Evolutionary conservation across 2,888 invertebrate species (phyloP).

Genomic region (Eupithecia subumbrata): DNA sequence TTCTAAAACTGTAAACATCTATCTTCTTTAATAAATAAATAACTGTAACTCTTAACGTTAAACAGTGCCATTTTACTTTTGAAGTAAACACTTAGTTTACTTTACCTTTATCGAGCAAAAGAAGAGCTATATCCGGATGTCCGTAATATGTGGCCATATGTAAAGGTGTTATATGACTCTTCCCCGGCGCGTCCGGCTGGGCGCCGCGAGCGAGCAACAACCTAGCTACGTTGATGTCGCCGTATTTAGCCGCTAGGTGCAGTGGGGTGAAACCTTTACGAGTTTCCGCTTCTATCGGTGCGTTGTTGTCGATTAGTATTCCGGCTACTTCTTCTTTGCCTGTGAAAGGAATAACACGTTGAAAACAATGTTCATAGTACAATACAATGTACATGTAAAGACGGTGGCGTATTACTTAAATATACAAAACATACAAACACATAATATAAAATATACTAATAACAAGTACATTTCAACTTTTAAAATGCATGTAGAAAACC

Average conservation of each 20-base stretch:
- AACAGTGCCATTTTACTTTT: no score
- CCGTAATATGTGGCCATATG: constrained; percentile 99
- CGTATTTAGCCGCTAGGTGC: constrained; percentile 98
- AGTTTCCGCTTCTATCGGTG: constrained; percentile 95
- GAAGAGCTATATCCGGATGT: constrained; percentile 94
- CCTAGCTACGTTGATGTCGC: constrained; percentile 94
- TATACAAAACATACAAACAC: no score
- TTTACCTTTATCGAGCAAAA: constrained; percentile 93
- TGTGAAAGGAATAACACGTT: constrained; percentile 41
- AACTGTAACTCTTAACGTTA: no score
- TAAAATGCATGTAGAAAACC: no score
- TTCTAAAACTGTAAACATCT: no score
- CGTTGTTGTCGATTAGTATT: constrained; percentile 95
- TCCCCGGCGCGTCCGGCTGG: constrained; percentile 93
- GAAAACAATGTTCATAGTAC: no score
- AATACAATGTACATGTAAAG: no score
- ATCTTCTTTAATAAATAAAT: no score
- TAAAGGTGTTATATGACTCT: constrained; percentile 97
- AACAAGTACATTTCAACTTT: no score
- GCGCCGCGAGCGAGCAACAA: constrained; percentile 94
- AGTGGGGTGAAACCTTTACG: constrained; percentile 98
- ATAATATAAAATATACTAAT: no score
- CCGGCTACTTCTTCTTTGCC: constrained; percentile 94
- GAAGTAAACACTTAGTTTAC: no score
- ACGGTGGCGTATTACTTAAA: no score